Percentiles rank a stretch among this genome's conserved stretches.
phyloP scores from a whole-genome alignment of 1,140 invertebrate species.

The Papilio dardanus region DNA sequence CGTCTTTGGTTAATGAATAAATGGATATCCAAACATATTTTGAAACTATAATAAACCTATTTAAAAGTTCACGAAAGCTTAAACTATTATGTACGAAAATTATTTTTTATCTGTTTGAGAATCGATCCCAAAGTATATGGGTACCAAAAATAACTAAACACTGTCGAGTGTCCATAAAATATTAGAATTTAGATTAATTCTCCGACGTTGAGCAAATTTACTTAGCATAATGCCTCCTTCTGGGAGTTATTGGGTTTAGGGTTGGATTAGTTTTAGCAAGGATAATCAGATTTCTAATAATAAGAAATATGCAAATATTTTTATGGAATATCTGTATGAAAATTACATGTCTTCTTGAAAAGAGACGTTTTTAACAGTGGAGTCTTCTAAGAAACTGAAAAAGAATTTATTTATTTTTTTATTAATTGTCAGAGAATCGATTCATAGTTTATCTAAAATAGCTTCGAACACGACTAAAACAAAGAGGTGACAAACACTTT shows the following conservation, averaged over 20 bases:
- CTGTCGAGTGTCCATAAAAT: conserved; percentile 5
- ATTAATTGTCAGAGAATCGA: neutral
- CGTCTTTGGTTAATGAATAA: neutral
- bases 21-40: neutral
- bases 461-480: neutral
- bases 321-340: neutral
- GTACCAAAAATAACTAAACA: neutral
- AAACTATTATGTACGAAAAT: neutral
- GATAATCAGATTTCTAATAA: conserved; percentile 29
- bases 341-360: neutral
- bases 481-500: neutral
- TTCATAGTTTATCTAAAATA: neutral
- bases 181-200: conserved; percentile 33
- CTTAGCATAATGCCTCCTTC: conserved; percentile 32
- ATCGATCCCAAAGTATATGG: neutral
- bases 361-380: neutral
- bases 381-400: too few relatives aligned
- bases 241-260: conserved; percentile 26
- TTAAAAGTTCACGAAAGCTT: neutral
- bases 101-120: neutral
- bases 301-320: conserved; percentile 28
- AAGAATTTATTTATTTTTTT: too few relatives aligned
- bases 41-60: too few relatives aligned
- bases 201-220: conserved; percentile 27
- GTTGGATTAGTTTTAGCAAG: conserved; percentile 34